Evolutionary conservation across 2,888 invertebrate species (phyloP), one percentile per base, ranked within the genome.

Genomic region (Liopterus haemorrhoidalis): DNA sequence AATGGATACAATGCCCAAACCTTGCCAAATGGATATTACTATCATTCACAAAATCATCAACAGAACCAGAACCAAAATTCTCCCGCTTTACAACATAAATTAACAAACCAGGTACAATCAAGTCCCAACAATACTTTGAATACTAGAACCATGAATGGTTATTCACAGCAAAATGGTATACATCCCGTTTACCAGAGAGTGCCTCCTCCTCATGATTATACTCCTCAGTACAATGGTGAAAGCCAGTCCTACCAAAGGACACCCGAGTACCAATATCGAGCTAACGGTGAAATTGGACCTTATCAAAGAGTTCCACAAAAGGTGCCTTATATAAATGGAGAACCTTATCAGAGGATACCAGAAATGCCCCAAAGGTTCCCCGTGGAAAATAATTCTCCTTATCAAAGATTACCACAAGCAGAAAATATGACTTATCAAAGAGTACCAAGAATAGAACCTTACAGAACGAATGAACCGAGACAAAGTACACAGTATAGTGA

Each of bases 371-470:
- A 49, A 30, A 43, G n/a, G n/a, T n/a, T n/a, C n/a, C n/a, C n/a
- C n/a, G n/a, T 47, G n/a, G 46, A 49, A 37, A 28, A 42, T 39
- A 50, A 51, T 48, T 36, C 53, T 9, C 53, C 57, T 18, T 60
- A 64, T 54, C 65, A 64, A 49, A 43, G 59, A 36, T 53, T 59
- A 30, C 59, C 63, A 6, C 54, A 57, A 37, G 48, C 52, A 25
- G 54, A 59, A 50, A 42, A 49, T 48, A 32, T 44, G 1, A 56
- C 56, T n/a, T 62, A 62, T 52, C 62, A 62, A 50, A 51, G 58
- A 39, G 57, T 61, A 30, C 57, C 59, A 38, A 54, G 47, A n/a
- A n/a, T n/a, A 27, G 46, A 48, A 43, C 33, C 49, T 2, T 41
- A 46, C 22, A 37, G 8, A 31, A 20, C 12, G 20, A 12, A 32